Evolutionary conservation across 2,797 vertebrate genomes (phyloP).

Genomic region (Molossus alvarezi): DNA sequence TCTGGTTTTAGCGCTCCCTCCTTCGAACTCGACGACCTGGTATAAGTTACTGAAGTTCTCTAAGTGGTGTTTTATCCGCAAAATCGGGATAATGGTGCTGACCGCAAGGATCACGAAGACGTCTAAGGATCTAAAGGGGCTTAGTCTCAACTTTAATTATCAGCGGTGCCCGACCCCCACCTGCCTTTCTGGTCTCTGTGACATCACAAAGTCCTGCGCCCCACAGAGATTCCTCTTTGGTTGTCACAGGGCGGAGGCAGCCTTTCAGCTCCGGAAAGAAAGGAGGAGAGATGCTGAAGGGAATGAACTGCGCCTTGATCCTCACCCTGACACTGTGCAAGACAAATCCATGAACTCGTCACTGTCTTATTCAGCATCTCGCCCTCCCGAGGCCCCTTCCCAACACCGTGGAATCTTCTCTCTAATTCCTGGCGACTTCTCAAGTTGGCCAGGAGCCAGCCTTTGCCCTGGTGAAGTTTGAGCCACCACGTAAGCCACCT

Average conservation of each 20-base stretch:
- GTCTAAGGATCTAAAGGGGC: neutral
- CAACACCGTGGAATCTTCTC: constrained; percentile 31
- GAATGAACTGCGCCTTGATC: constrained; percentile 48
- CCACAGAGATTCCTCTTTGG: neutral
- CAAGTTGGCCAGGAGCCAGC: constrained; percentile 70
- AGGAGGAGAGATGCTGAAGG: neutral
- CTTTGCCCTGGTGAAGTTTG: neutral
- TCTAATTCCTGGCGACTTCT: constrained; percentile 59
- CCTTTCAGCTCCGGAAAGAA: neutral
- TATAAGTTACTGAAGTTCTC: neutral
- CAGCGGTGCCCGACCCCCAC: neutral
- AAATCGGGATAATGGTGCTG: neutral
- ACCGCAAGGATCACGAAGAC: neutral
- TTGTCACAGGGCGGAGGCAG: neutral
- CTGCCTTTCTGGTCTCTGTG: neutral
- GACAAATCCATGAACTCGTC: constrained; percentile 62
- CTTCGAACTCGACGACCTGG: neutral
- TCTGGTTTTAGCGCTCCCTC: neutral
- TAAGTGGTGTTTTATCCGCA: neutral
- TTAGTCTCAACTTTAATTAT: neutral
- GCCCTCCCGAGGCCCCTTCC: constrained; percentile 54
- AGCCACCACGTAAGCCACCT: constrained; percentile 57
- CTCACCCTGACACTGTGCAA: constrained; percentile 12
- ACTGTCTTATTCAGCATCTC: constrained; percentile 28
- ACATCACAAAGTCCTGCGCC: neutral